Conservation (phyloP, 1,140 invertebrate species). For the Thaumetopoea pityocampa region DNA sequence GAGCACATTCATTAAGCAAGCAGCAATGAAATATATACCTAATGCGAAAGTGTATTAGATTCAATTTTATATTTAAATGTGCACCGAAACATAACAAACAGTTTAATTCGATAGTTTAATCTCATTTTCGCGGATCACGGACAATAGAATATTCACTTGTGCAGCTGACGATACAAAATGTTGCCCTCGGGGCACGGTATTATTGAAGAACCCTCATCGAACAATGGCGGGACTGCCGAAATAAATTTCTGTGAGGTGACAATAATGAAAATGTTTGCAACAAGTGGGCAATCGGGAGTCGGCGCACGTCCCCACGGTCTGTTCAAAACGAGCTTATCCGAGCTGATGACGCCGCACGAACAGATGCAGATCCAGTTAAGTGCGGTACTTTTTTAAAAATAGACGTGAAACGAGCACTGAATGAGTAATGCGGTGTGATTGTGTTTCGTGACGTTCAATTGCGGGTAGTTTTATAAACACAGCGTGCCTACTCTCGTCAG, state of each 20-base stretch:
- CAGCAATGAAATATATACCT: not conserved
- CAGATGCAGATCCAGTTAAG: no score
- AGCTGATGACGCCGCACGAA: conserved; percentile 8
- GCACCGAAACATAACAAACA: conserved; percentile 17
- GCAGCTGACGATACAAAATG: conserved; percentile 57
- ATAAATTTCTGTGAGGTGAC: conserved; percentile 28
- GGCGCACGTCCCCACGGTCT: conserved; percentile 30
- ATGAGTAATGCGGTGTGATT: conserved; percentile 11
- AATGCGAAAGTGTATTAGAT: not conserved
- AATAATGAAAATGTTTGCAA: conserved; percentile 39
- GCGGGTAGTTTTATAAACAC: not conserved
- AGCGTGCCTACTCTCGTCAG: no score
- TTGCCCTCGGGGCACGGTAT: conserved; percentile 19
- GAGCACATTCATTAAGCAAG: conserved; percentile 3
- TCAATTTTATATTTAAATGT: conserved; percentile 4
- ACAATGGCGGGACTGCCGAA: conserved; percentile 26
- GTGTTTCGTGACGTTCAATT: conserved; percentile 6
- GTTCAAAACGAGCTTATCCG: conserved; percentile 22
- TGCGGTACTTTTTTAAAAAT: no score
- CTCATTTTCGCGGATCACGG: conserved; percentile 32
- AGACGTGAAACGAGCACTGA: conserved; percentile 8
- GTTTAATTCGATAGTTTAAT: conserved; percentile 32
- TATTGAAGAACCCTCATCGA: conserved; percentile 21
- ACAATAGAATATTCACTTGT: conserved; percentile 48
- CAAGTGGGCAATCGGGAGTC: conserved; percentile 40